These are phyloP conservation scores for Amphibalanus amphitrite DNA, from an alignment of 1,140 invertebrate species.

Conservation along the genomic window DNA sequence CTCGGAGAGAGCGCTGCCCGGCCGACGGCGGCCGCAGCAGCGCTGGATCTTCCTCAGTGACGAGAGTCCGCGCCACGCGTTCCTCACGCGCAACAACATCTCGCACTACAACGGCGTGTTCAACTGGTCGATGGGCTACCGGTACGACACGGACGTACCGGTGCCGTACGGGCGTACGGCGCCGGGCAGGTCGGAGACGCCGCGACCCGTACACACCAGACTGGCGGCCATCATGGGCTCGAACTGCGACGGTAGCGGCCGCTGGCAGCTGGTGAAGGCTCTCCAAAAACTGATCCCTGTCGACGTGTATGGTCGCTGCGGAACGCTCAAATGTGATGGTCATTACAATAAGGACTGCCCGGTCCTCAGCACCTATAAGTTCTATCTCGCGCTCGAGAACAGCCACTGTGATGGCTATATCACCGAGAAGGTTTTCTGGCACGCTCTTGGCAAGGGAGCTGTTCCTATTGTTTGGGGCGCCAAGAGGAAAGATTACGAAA, in stretches of 20 bases:
- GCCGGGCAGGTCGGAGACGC: slow-evolving; percentile 13
- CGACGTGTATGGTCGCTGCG: slow-evolving; percentile 39
- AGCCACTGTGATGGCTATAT: slow-evolving; percentile 48
- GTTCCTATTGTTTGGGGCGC: slow-evolving; percentile 34
- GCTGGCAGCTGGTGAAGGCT: slow-evolving; percentile 39
- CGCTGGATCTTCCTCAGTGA: slow-evolving; percentile 42
- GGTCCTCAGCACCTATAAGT: slow-evolving; percentile 40
- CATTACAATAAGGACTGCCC: slow-evolving; percentile 39
- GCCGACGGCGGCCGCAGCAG: slow-evolving; percentile 25
- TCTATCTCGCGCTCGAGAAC: slow-evolving; percentile 61
- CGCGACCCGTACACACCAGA: slow-evolving; percentile 14
- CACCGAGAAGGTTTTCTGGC: slow-evolving; percentile 47
- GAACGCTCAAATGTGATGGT: slow-evolving; percentile 32
- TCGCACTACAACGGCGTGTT: slow-evolving; percentile 34
- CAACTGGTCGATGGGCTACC: slow-evolving; percentile 61
- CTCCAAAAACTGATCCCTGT: slow-evolving; percentile 35
- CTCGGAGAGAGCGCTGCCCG: slow-evolving; percentile 25
- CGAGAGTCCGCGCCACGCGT: slow-evolving; percentile 38
- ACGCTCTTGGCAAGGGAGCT: slow-evolving; percentile 24
- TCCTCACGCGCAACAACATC: slow-evolving; percentile 25
- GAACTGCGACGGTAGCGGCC: slow-evolving; percentile 37
- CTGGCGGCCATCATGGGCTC: slow-evolving; percentile 41
- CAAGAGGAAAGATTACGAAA: slow-evolving; percentile 24
- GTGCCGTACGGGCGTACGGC: slow-evolving; percentile 45
- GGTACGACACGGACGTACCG: slow-evolving; percentile 44